Conservation (phyloP, 2,113 vertebrate genomes). For the Sceloporus undulatus region DNA sequence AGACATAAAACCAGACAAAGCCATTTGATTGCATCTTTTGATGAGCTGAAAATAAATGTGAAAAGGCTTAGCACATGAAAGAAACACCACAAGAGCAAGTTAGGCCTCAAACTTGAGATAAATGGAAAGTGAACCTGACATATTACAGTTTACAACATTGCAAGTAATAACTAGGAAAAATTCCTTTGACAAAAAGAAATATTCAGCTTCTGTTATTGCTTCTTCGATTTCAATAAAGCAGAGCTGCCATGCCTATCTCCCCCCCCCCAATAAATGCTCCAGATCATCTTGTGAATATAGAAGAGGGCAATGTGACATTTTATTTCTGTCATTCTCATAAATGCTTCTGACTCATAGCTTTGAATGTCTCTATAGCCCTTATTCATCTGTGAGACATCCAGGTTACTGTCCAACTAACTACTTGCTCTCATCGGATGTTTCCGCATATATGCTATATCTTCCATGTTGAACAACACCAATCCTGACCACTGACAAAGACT, state of each 20-base stretch:
- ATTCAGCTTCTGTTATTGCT: background rate
- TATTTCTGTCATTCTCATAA: background rate
- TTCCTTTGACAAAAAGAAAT: constrained; percentile 36
- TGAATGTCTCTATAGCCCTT: background rate
- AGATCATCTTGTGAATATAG: background rate
- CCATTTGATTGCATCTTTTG: constrained; percentile 20
- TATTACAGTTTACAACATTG: constrained; percentile 39
- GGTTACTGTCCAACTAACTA: too few relatives aligned
- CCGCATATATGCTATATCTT: too few relatives aligned
- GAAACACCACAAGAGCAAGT: background rate
- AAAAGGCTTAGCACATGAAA: background rate
- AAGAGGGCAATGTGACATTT: background rate
- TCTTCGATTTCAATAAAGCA: constrained; percentile 41
- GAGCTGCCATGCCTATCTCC: background rate
- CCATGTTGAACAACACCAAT: too few relatives aligned
- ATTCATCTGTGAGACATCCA: too few relatives aligned
- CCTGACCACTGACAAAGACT: too few relatives aligned
- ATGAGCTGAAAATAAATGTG: constrained; percentile 28
- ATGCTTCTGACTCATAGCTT: background rate
- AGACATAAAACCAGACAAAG: constrained; percentile 20
- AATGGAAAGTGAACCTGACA: constrained; percentile 34
- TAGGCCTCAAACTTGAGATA: background rate
- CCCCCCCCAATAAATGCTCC: background rate
- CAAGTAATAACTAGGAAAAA: constrained; percentile 17
- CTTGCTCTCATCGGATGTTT: too few relatives aligned